Evolutionary conservation across 2,888 invertebrate genomes (phyloP).

Genomic region (Euzetes globulus): DNA sequence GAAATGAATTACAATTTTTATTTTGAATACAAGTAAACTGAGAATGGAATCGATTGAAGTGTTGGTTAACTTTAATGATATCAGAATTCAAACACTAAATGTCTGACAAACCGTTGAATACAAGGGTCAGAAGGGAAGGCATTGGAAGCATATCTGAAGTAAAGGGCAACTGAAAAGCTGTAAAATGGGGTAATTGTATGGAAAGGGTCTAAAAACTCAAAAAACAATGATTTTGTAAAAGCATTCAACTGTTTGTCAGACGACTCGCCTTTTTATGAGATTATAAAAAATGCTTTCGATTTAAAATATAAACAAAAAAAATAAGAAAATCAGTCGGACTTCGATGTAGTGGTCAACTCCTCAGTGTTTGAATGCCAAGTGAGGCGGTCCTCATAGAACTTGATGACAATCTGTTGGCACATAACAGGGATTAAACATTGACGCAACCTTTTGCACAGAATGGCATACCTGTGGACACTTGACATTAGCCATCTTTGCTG

Average conservation of each 20-base stretch:
- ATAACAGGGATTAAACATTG: background rate
- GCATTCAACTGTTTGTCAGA: background rate
- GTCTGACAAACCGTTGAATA: no score
- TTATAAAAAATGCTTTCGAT: background rate
- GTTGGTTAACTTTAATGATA: no score
- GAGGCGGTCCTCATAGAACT: slow-evolving; percentile 33
- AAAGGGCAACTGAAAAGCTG: no score
- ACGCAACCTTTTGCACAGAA: background rate
- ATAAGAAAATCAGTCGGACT: background rate
- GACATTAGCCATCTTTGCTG: slow-evolving; percentile 17
- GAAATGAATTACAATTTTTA: no score
- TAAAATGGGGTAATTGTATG: no score
- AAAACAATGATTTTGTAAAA: background rate
- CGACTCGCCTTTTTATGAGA: background rate
- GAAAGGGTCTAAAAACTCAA: background rate
- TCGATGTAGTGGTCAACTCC: background rate
- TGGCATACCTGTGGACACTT: slow-evolving; percentile 20
- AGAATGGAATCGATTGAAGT: no score
- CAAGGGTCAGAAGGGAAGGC: no score
- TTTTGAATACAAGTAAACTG: no score
- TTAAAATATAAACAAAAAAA: background rate
- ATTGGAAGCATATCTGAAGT: no score
- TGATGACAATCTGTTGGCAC: slow-evolving; percentile 8
- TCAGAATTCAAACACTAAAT: no score
- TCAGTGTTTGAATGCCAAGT: slow-evolving; percentile 26